Evolutionary conservation across 2,797 vertebrate genomes (phyloP).

Genomic region (Buceros bicornis): DNA sequence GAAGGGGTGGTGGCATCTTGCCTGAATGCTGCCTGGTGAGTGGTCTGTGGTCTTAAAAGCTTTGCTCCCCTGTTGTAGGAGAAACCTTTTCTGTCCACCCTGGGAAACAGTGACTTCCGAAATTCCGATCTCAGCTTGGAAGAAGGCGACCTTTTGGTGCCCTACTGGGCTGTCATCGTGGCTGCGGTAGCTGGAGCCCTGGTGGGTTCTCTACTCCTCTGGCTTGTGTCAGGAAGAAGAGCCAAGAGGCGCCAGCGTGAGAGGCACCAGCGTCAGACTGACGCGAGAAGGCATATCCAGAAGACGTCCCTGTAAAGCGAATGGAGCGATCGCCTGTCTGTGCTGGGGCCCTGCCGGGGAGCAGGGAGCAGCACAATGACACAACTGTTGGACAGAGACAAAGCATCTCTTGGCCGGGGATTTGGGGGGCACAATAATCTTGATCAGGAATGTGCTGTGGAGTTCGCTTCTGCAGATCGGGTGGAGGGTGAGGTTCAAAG

Average conservation of each 20-base stretch:
- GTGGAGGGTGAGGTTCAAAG: not conserved
- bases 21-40: not conserved
- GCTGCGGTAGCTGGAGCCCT: constrained; percentile 78
- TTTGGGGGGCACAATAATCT: not conserved
- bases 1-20: not conserved
- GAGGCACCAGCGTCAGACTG: not conserved
- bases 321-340: not conserved
- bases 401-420: not conserved
- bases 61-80: constrained; percentile 80
- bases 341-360: not conserved
- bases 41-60: not conserved
- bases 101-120: constrained; percentile 81
- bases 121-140: not conserved
- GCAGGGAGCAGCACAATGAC: not conserved
- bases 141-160: constrained; percentile 46
- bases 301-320: constrained; percentile 39
- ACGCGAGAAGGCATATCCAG: constrained; percentile 14
- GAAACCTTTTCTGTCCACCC: constrained; percentile 88
- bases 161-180: constrained; percentile 84
- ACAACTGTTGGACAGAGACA: not conserved
- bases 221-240: constrained; percentile 73
- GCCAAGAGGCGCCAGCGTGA: not conserved
- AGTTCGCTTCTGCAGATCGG: not conserved
- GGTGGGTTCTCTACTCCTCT: constrained; percentile 77
- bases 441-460: not conserved